phyloP scores from a whole-genome alignment of 2,888 invertebrate species.

The Acronicta aceris region DNA sequence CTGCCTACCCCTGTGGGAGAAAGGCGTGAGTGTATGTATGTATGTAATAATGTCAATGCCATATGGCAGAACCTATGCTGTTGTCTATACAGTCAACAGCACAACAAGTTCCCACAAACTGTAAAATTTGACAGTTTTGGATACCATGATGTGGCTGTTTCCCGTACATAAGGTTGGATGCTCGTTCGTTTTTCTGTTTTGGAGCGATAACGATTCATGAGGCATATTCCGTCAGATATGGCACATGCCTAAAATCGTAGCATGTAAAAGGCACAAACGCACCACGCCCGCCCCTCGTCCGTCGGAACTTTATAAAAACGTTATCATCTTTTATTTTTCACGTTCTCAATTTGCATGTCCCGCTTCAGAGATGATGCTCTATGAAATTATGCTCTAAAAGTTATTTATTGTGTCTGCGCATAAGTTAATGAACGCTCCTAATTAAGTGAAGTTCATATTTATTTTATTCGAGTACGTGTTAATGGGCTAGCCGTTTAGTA shows the following conservation, averaged over 20 bases:
- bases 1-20: no score
- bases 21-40: no score
- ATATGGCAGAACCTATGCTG: no score
- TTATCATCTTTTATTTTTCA: conserved; percentile 86
- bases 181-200: no score
- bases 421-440: conserved; percentile 75
- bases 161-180: no score
- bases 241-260: conserved; percentile 34
- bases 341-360: conserved; percentile 85
- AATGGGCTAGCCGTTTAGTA: conserved; percentile 45
- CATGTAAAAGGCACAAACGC: conserved; percentile 66
- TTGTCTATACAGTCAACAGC: no score
- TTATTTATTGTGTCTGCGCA: conserved; percentile 80
- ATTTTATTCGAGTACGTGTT: conserved; percentile 51
- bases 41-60: no score
- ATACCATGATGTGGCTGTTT: no score
- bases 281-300: conserved; percentile 63
- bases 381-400: conserved; percentile 81
- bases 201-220: no score
- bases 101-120: no score
- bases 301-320: conserved; percentile 84
- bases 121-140: no score
- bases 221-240: no score
- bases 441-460: conserved; percentile 51
- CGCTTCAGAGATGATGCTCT: conserved; percentile 86